Evolutionary conservation across 2,888 invertebrate species (phyloP).

Genomic region (Antitype chi): DNA sequence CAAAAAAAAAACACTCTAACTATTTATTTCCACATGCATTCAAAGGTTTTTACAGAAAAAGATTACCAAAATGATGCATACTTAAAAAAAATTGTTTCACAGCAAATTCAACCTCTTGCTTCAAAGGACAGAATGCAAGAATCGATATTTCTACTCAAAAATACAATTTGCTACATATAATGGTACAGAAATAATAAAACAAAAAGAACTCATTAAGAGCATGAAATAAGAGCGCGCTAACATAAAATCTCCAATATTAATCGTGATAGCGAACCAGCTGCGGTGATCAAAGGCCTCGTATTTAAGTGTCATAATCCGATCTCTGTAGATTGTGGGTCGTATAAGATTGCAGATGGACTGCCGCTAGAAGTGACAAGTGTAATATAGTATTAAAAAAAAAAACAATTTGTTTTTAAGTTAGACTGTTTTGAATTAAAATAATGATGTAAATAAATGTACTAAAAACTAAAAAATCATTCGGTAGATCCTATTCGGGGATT

Average conservation of each 20-base stretch:
- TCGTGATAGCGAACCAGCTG: conserved; percentile 49
- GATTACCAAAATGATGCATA: no score
- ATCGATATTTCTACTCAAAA: background rate
- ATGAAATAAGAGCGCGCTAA: conserved; percentile 30
- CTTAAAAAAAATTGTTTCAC: background rate
- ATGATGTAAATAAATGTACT: no score
- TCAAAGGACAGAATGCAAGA: background rate
- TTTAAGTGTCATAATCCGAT: conserved; percentile 70
- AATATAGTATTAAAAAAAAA: background rate
- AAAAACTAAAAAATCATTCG: no score
- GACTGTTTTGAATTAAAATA: no score
- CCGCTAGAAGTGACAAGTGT: conserved; percentile 33
- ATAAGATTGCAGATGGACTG: conserved; percentile 26
- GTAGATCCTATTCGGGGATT: no score
- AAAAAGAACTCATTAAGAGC: conserved; percentile 15
- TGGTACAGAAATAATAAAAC: background rate
- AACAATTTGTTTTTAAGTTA: no score
- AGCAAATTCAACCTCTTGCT: background rate
- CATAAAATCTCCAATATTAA: conserved; percentile 46
- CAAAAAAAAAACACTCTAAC: no score
- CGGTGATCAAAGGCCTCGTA: conserved; percentile 56
- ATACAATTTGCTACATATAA: background rate
- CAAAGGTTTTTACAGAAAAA: no score
- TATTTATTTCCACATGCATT: no score
- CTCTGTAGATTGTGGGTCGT: conserved; percentile 63